Evolutionary conservation across 2,113 vertebrate species (phyloP), one percentile per base, ranked within the genome.

Genomic region (Triplophysa tibetana): DNA sequence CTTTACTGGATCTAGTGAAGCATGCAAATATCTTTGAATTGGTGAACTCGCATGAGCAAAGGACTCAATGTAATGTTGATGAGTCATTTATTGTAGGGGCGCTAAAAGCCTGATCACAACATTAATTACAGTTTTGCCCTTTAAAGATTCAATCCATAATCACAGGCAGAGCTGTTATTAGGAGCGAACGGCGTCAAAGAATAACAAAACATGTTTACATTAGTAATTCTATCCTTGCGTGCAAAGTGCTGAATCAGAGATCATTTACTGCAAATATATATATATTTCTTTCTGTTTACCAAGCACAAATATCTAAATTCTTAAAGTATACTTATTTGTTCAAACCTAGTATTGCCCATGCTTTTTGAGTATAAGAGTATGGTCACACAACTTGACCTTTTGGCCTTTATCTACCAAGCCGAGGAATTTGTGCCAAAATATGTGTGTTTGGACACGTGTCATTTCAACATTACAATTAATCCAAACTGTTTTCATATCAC

Each of bases 231-330:
- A 61, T 56, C 19, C 29, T 17, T 24, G 41, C 54, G 43, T 43
- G 70, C n/a, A 17, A 73, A 73, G 70, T 73, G 54, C 13, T 73
- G 70, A 60, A 41, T 73, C 70, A 60, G 70, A 73, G 70, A 3
- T 75, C 60, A 29, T 14, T 48, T 23, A 75, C 21, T 45, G 14
- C 6, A 14, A 58, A 62, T 21, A 75, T 17, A 17, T 58, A 58
- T 58, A 58, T 73, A 7, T 38, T 38, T 38, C 33, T 38, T 5
- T 38, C 33, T 8, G 33, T 8, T 38, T 38, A 24, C 33, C 33
- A 38, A 38, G 33, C 5, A 38, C 33, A 38, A 38, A 38, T 38
- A 38, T 38, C 6, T 7, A 6, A 38, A 38, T 38, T 38, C 33
- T 38, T 8, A 8, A 38, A 38, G 6, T 8, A 38, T 38, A 38